These are phyloP conservation scores for Galerucella calmariensis DNA, from an alignment of 2,888 invertebrate species.

Conservation along the genomic window DNA sequence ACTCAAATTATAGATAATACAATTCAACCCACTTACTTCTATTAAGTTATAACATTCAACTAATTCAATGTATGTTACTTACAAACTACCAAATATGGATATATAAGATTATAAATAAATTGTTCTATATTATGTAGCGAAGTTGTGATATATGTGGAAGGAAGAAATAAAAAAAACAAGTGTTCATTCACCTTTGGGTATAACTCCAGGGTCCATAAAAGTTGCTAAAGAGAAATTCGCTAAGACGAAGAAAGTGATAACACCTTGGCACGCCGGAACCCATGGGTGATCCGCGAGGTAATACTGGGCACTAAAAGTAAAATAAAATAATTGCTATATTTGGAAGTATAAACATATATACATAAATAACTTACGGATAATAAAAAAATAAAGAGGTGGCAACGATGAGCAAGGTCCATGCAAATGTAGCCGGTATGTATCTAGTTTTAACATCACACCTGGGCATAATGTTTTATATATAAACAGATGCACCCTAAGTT, in stretches of 20 bases:
- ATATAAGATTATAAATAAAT: neutral
- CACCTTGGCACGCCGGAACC: constrained; percentile 92
- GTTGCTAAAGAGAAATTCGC: constrained; percentile 99
- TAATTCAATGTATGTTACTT: no score
- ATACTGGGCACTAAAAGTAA: constrained; percentile 81
- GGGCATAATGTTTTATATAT: constrained; percentile 77
- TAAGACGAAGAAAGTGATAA: constrained; percentile 96
- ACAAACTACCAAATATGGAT: neutral
- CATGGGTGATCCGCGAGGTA: constrained; percentile 86
- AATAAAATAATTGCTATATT: constrained; percentile 44
- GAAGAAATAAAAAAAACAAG: neutral
- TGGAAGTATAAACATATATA: constrained; percentile 51
- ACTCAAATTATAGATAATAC: no score
- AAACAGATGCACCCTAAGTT: constrained; percentile 55
- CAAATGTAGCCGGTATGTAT: constrained; percentile 98
- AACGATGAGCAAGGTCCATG: constrained; percentile 94
- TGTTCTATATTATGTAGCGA: neutral
- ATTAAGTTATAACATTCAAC: no score
- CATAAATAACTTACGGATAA: constrained; percentile 88
- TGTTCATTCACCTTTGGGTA: constrained; percentile 86
- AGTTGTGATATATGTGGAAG: neutral
- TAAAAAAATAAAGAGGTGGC: constrained; percentile 96
- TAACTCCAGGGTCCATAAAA: constrained; percentile 99
- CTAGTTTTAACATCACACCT: constrained; percentile 97
- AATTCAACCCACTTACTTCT: no score